Evolutionary conservation across 1,140 invertebrate genomes (phyloP).

Genomic region (Palaemon carinicauda): DNA sequence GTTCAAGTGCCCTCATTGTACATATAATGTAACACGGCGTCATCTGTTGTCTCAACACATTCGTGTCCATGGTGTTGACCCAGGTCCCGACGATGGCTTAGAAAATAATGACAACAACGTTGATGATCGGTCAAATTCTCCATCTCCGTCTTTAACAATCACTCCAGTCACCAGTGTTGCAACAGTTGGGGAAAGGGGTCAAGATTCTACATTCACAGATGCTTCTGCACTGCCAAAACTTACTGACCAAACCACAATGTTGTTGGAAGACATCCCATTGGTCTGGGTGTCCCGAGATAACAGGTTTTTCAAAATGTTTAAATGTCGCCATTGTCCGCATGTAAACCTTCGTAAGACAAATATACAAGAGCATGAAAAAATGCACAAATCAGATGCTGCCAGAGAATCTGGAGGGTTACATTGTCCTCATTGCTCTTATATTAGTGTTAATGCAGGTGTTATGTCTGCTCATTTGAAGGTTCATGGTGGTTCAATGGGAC

Average conservation of each 20-base stretch:
- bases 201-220: conserved; percentile 31
- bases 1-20: conserved; percentile 82
- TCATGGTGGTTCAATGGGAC: conserved; percentile 76
- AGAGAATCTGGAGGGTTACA: conserved; percentile 62
- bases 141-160: conserved; percentile 56
- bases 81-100: conserved; percentile 25
- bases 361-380: conserved; percentile 85
- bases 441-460: conserved; percentile 78
- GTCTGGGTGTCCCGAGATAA: conserved; percentile 78
- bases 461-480: conserved; percentile 81
- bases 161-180: conserved; percentile 56
- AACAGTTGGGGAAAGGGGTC: conserved; percentile 38
- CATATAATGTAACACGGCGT: conserved; percentile 82
- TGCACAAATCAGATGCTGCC: conserved; percentile 71
- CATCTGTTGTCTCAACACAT: conserved; percentile 81
- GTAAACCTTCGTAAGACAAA: conserved; percentile 80
- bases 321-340: conserved; percentile 85
- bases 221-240: conserved; percentile 59
- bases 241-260: conserved; percentile 64
- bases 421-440: conserved; percentile 83
- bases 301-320: conserved; percentile 82
- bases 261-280: conserved; percentile 69
- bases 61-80: conserved; percentile 74
- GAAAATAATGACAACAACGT: conserved; percentile 26
- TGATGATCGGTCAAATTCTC: conserved; percentile 50